Base-by-base conservation (phyloP, 2,797 vertebrate species). In the Phrynocephalus guinanensis region DNA sequence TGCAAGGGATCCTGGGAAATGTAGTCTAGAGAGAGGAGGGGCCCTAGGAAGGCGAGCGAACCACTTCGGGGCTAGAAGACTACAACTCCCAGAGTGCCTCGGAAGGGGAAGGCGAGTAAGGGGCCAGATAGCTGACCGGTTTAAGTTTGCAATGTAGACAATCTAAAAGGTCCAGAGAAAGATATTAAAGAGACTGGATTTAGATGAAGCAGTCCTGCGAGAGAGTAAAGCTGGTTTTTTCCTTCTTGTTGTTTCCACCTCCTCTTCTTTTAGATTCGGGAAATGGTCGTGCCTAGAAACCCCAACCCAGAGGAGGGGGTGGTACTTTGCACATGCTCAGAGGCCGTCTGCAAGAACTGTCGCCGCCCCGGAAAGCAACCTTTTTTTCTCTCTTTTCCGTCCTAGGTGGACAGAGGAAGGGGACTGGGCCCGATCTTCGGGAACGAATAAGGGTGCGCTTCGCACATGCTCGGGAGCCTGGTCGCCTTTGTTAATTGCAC, bases 311-410 rank as follows among this genome's bases (percentile, higher is more conserved):
- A 75, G 87, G 83, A 24, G 38, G 38, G 60, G 70, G 60, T 82
- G 83, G 56, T 16, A 81, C 87, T 88, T 33, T 88, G 87, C 87
- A 88, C 87, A 88, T 88, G 87, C 83, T 88, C 78, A 85, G 83
- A 73, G 87, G 83, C 83, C 24, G 6, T 72, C 10, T 24, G 5
- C 5, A 75, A 52, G 4, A 13, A 28, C 15, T 26, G 48, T 8
- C 50, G 77, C 82, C 80, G 28, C 15, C 76, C 48, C 81, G 28
- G 60, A 9, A 76, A 33, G 60, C 18, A 56, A 56, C 52, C 11
- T 56, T 56, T 56, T 24, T 5, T 22, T 9, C 10, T 67, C 20
- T 60, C 11, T 38, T 63, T 44, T 68, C 11, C 30, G n/a, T 33
- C 67, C 50, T 15, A 28, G 60, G 13, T 76, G 38, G 63, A n/a